Base-by-base conservation (phyloP, 2,888 invertebrate genomes). In the Tetramorium bicarinatum region DNA sequence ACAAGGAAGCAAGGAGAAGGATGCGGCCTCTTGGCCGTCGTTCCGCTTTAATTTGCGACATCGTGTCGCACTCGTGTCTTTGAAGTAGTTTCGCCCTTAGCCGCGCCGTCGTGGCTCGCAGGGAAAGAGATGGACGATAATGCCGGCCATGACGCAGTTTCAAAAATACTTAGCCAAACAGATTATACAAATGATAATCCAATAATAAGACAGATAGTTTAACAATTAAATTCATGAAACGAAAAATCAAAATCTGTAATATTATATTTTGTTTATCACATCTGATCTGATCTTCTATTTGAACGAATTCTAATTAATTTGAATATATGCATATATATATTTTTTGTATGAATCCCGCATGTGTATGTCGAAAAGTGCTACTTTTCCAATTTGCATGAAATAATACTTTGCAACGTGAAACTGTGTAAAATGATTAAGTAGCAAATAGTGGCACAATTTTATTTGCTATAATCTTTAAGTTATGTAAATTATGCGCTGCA, bases 31-130 rank as follows among this genome's bases (percentile, higher is more conserved):
- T 79, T 66, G 62, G 66, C 69, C 87, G 89, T 88, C 85, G 92
- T 91, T 93, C 89, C 86, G 85, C 92, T 92, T 93, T 92, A 93
- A 93, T 92, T 93, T 91, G 91, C 87, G 90, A 91, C 91, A 91
- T 90, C 87, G 89, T 90, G 91, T 91, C 82, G 86, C 88, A 89
- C 88, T 89, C 82, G 87, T 87, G 83, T 88, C 87, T 86, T 87
- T 88, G 86, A 86, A 91, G 91, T 83, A 88, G 89, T 90, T 90
- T 88, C 83, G 86, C 87, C 87, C 84, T 85, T 74, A 64, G 85
- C 29, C 41, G 56, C 71, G 75, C 64, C 79, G 83, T 41, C 82
- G 83, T 79, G 82, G 85, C 81, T 81, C 85, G 83, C 82, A 83
- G 75, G 76, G 81, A 76, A 82, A 84, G 61, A 84, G 80, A 59